Percentiles rank a stretch among this genome's conserved stretches.
These are phyloP conservation scores for Mallateleia sp. DNA, from an alignment of 2,888 invertebrate species.

Conservation along the genomic window DNA sequence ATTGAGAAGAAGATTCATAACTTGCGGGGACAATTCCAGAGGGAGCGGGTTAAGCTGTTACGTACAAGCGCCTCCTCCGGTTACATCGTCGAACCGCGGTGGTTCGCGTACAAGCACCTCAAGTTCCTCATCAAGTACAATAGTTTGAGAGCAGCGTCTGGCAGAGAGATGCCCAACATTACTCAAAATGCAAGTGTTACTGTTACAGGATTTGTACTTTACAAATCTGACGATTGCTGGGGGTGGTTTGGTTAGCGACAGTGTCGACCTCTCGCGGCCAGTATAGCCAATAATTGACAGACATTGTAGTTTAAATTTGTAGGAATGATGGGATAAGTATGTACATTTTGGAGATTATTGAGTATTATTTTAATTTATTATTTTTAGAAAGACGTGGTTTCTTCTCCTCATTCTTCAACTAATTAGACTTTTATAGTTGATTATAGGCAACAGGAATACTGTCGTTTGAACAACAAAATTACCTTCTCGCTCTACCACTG, in stretches of 20 bases:
- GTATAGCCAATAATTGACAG: neutral
- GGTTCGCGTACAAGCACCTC: slow-evolving; percentile 71
- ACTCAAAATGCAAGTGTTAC: slow-evolving; percentile 63
- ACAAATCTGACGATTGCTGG: neutral
- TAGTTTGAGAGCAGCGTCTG: slow-evolving; percentile 37
- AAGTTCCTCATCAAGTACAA: slow-evolving; percentile 68
- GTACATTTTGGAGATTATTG: too few species aligned
- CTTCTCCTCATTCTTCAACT: too few species aligned
- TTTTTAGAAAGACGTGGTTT: too few species aligned
- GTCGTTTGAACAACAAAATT: too few species aligned
- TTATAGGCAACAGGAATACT: too few species aligned
- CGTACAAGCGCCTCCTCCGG: slow-evolving; percentile 67
- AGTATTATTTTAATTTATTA: too few species aligned
- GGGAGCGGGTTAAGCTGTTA: slow-evolving; percentile 59
- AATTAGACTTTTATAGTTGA: too few species aligned
- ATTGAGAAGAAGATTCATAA: slow-evolving; percentile 73
- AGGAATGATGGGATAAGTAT: too few species aligned
- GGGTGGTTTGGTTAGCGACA: neutral
- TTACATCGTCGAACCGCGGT: slow-evolving; percentile 61
- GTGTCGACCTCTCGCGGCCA: neutral
- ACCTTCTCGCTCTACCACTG: too few species aligned
- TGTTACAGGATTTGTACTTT: too few species aligned
- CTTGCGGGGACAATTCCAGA: slow-evolving; percentile 67
- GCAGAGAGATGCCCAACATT: slow-evolving; percentile 30
- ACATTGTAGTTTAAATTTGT: too few species aligned